phyloP scores from a whole-genome alignment of 2,797 vertebrate genomes.

The Myiothlypis chrysogaster region DNA sequence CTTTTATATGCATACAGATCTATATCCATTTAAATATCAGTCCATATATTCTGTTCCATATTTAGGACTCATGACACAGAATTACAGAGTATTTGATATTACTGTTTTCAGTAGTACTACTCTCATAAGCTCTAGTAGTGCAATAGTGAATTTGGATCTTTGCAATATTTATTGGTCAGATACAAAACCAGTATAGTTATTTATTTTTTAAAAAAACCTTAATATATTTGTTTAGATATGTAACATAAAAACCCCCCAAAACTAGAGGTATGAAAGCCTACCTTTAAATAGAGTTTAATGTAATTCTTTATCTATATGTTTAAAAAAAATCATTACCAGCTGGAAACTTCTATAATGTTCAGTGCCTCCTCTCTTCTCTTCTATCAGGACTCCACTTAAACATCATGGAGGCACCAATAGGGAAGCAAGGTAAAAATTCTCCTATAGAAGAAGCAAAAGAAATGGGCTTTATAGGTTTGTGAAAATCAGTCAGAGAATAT shows the following conservation, averaged over 20 bases:
- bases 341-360: neutral
- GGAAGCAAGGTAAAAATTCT: neutral
- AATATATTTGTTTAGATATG: neutral
- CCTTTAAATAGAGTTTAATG: neutral
- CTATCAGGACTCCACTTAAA: neutral
- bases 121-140: neutral
- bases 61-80: neutral
- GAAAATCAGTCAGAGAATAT: neutral
- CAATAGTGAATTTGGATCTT: neutral
- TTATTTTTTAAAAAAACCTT: neutral
- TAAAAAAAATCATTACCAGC: neutral
- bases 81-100: neutral
- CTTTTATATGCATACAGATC: neutral
- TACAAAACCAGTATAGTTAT: neutral
- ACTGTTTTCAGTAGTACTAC: neutral
- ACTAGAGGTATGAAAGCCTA: neutral
- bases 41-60: neutral
- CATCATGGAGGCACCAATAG: neutral
- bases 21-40: neutral
- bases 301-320: neutral
- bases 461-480: neutral
- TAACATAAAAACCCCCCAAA: neutral
- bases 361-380: neutral
- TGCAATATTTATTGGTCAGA: neutral
- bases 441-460: neutral